Conservation (phyloP, 2,113 vertebrate species). For the Mus pahari region DNA sequence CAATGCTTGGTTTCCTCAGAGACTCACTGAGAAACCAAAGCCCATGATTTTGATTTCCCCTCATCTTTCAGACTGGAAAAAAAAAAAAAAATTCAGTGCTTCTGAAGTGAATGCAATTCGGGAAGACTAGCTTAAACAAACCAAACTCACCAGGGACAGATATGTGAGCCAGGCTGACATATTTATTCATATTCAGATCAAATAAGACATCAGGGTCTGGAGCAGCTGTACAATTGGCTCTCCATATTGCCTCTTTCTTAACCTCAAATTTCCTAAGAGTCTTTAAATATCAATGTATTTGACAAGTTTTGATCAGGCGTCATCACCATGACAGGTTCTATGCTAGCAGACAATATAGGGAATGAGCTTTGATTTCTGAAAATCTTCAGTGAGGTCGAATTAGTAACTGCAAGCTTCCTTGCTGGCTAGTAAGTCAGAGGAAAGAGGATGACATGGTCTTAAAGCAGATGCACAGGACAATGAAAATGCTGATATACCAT, state of each 20-base stretch:
- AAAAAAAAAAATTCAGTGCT: conserved; percentile 5
- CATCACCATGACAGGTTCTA: conserved; percentile 23
- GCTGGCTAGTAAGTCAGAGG: not conserved
- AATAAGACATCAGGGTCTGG: not conserved
- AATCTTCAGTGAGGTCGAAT: conserved; percentile 40
- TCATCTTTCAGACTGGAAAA: conserved; percentile 30
- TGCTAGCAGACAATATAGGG: conserved; percentile 14
- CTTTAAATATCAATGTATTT: conserved; percentile 27
- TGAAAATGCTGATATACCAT: conserved; percentile 36
- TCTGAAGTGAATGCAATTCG: conserved; percentile 45
- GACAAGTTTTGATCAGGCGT: conserved; percentile 25
- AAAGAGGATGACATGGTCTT: not conserved
- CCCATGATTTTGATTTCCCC: conserved; percentile 16
- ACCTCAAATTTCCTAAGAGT: conserved; percentile 28
- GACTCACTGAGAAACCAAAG: not conserved
- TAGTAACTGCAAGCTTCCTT: conserved; percentile 30
- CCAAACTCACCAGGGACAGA: conserved; percentile 34
- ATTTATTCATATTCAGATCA: conserved; percentile 25
- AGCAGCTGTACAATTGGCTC: not conserved
- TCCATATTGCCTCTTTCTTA: conserved; percentile 22
- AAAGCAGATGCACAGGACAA: not conserved
- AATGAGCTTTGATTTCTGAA: conserved; percentile 2
- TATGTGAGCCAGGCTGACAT: not conserved
- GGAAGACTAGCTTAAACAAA: conserved; percentile 17
- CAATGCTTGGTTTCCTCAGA: conserved; percentile 29